These are phyloP conservation scores for Acropora tenuis DNA, from an alignment of 64 coral and sea anemone species.

Conservation along the genomic window DNA sequence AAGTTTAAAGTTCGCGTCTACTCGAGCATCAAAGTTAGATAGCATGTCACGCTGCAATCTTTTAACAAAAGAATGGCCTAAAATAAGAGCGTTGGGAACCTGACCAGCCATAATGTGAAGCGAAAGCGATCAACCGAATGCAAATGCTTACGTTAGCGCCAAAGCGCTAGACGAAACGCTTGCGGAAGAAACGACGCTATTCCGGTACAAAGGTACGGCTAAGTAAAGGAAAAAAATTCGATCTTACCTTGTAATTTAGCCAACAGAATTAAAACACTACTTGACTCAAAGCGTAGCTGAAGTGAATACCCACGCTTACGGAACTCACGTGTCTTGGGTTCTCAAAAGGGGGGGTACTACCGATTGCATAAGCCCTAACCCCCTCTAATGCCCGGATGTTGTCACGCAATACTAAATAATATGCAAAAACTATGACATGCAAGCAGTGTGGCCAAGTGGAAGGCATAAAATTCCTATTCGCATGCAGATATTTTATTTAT, in stretches of 20 bases:
- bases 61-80: conserved; percentile 41
- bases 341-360: too few relatives aligned
- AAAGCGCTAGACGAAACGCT: conserved; percentile 2
- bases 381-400: too few relatives aligned
- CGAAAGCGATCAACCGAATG: neutral
- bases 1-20: conserved; percentile 17
- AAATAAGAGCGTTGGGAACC: conserved; percentile 23
- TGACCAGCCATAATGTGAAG: neutral
- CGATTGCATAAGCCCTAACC: too few relatives aligned
- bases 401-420: too few relatives aligned
- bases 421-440: too few relatives aligned
- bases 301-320: too few relatives aligned
- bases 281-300: too few relatives aligned
- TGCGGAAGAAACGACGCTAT: conserved; percentile 6
- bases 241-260: conserved; percentile 10
- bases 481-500: too few relatives aligned
- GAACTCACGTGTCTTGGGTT: too few relatives aligned
- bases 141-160: conserved; percentile 11
- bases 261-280: neutral
- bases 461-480: too few relatives aligned
- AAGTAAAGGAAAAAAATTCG: conserved; percentile 26
- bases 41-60: neutral
- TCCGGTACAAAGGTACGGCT: neutral
- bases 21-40: neutral
- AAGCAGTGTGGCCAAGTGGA: too few relatives aligned